phyloP scores from a whole-genome alignment of 2,113 vertebrate species.

The Lophotis ruficrista region DNA sequence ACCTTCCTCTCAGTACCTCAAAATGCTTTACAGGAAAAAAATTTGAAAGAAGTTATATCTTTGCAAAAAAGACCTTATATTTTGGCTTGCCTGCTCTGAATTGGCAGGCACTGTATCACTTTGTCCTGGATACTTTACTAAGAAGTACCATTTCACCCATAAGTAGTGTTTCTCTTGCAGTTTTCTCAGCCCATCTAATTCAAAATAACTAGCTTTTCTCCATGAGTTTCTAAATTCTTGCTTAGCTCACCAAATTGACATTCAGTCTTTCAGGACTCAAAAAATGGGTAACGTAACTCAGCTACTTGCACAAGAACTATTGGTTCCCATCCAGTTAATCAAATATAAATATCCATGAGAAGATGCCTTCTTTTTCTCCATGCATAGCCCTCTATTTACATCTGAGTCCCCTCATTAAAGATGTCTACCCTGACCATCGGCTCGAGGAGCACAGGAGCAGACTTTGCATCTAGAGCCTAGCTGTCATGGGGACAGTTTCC shows the following conservation, averaged over 20 bases:
- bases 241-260: neutral
- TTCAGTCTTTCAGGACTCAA: neutral
- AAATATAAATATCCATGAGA: neutral
- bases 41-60: neutral
- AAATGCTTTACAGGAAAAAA: neutral
- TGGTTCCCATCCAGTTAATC: neutral
- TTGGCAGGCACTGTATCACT: neutral
- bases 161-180: neutral
- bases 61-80: neutral
- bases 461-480: neutral
- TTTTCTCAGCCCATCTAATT: neutral
- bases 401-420: neutral
- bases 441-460: accelerated
- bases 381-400: accelerated
- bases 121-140: neutral
- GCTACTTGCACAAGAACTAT: neutral
- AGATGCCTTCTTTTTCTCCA: neutral
- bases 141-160: neutral
- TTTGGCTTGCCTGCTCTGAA: neutral
- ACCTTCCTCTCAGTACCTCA: neutral
- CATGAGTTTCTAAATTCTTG: neutral
- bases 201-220: neutral
- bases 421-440: neutral
- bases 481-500: neutral
- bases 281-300: neutral